phyloP scores from a whole-genome alignment of 2,113 vertebrate genomes.

The Anoplopoma fimbria region DNA sequence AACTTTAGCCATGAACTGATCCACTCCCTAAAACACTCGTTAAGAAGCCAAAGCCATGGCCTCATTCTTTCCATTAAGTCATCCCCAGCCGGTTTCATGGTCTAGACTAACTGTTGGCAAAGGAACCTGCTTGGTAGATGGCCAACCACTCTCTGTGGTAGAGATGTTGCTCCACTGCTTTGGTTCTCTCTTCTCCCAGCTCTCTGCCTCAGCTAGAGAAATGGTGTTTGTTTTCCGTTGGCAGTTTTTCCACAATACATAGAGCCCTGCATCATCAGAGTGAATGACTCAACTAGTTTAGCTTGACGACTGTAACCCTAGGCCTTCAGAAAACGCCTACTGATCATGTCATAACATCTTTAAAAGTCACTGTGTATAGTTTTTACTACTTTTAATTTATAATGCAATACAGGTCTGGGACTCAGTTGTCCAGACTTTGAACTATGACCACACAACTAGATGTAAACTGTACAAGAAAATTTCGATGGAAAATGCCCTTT shows the following conservation, averaged over 20 bases:
- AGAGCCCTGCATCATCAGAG: conserved; percentile 22
- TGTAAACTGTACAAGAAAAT: background rate
- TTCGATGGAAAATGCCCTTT: background rate
- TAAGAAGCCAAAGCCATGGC: conserved; percentile 39
- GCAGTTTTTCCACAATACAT: conserved; percentile 8
- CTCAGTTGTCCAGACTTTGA: background rate
- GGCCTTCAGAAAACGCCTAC: background rate
- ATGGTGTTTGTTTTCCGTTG: conserved; percentile 29
- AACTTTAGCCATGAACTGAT: conserved; percentile 30
- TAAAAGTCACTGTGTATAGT: background rate
- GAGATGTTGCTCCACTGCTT: conserved; percentile 46
- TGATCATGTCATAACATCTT: background rate
- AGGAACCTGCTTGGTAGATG: conserved; percentile 46
- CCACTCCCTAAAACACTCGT: conserved; percentile 17
- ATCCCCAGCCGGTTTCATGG: conserved; percentile 51
- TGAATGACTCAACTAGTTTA: conserved; percentile 35
- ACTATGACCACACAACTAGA: background rate
- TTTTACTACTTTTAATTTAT: background rate
- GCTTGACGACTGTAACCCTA: conserved; percentile 10
- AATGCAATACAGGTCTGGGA: background rate
- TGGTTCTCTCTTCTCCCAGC: conserved; percentile 39
- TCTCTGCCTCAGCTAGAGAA: conserved; percentile 32
- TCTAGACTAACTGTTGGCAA: conserved; percentile 71
- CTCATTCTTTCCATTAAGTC: conserved; percentile 74
- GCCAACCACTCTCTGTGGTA: conserved; percentile 68